Conservation (phyloP, 2,113 vertebrate species). For the Thryonomys swinderianus region DNA sequence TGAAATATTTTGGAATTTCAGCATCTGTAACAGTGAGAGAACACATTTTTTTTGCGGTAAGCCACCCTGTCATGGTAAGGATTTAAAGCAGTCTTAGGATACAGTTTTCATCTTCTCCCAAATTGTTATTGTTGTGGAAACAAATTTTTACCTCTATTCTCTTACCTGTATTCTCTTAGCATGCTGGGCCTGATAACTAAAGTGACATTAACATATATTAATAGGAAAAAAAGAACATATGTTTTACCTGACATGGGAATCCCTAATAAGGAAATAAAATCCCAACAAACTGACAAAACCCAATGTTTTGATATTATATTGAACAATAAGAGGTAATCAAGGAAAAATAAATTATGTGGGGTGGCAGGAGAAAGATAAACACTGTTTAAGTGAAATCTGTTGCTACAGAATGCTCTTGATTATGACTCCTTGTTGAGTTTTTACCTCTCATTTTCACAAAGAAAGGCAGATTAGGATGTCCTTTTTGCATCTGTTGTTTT, state of each 20-base stretch:
- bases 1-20: neutral
- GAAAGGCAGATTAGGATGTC: neutral
- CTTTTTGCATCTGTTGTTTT: neutral
- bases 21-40: neutral
- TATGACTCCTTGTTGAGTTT: neutral
- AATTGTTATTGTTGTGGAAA: neutral
- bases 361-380: neutral
- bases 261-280: neutral
- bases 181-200: neutral
- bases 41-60: neutral
- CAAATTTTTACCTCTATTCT: neutral
- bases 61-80: neutral
- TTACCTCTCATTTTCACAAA: neutral
- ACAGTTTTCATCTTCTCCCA: neutral
- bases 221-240: neutral
- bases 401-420: neutral
- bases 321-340: neutral
- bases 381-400: neutral
- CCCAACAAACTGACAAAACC: neutral
- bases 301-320: neutral
- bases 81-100: neutral
- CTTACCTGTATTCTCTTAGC: neutral
- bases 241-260: neutral
- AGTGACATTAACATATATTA: neutral
- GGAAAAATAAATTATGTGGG: neutral